Base-by-base conservation (phyloP, 64 coral and sea anemone genomes). In the Stichodactyla helianthus region DNA sequence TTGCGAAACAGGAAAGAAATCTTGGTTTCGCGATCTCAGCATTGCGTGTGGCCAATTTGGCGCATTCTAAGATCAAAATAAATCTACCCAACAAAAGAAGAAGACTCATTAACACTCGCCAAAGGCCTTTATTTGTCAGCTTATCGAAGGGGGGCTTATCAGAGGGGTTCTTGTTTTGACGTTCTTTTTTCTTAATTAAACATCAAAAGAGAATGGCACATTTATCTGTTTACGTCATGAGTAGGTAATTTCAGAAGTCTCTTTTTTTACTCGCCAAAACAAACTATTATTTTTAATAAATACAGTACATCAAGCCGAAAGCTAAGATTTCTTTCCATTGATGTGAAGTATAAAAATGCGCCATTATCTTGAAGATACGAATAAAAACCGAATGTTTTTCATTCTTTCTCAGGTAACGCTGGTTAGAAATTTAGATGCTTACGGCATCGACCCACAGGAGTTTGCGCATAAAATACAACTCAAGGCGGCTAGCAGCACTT, bases 381-480 rank as follows among this genome's bases (percentile, higher is more conserved):
- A 44, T 60, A 5, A 60, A 5, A 17, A 60, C 18, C 14, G 6
- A 17, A 19, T 17, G 59, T 18, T 60, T 60, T 60, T 60, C 4
- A 14, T 60, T 15, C 18, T 60, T 59, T 87, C 53, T 57, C 83
- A 98, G 96, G 96, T 98, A 22, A 98, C 96, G 17, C 91, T 98
- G 64, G 89, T 98, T 25, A 88, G 79, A 18, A 95, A 95, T 82
- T 88, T 98, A 14, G 96, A 95, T 63, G 52, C 57, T 14, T 99
- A 93, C 52, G 93, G 97, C 6, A 92, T 99, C 55, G 93, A 92
- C 52, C 90, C 93, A 4, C 93, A 92, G 53, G 91, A 99, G 67
- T 99, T 99, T 70, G 93, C 97, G 82, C 97, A 99, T 53, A 95
- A 88, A 52, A 26, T 99, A 54, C 93, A 99, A 82, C 82, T 99